Conservation (phyloP, 2,113 vertebrate genomes). For the Odocoileus hemionus region DNA sequence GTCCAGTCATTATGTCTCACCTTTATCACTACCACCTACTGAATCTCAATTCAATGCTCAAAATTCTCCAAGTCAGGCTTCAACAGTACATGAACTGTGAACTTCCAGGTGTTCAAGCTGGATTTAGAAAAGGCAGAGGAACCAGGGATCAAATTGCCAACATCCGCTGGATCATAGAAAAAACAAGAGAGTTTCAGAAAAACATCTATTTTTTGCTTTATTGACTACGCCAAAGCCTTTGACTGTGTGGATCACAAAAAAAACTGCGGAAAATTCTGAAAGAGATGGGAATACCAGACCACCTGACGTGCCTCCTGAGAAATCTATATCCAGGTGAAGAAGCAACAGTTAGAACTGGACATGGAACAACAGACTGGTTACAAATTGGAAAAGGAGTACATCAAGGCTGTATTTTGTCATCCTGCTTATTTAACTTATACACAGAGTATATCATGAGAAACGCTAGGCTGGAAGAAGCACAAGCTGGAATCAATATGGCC, state of each 20-base stretch:
- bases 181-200: not conserved
- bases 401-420: not conserved
- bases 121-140: not conserved
- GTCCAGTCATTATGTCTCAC: not conserved
- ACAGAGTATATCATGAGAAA: not conserved
- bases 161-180: accelerated
- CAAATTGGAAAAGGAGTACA: not conserved
- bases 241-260: not conserved
- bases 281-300: not conserved
- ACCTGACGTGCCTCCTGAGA: not conserved
- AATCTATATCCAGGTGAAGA: not conserved
- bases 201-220: not conserved
- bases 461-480: accelerated
- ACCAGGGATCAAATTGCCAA: not conserved
- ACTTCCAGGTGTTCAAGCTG: not conserved
- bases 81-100: not conserved
- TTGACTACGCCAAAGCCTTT: not conserved
- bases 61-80: not conserved
- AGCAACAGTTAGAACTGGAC: not conserved
- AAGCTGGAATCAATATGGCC: not conserved
- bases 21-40: not conserved
- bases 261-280: not conserved
- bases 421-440: not conserved
- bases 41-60: not conserved
- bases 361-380: not conserved